Base-by-base conservation (phyloP, 1,140 invertebrate species). In the Stenopsyche tienmushanensis region DNA sequence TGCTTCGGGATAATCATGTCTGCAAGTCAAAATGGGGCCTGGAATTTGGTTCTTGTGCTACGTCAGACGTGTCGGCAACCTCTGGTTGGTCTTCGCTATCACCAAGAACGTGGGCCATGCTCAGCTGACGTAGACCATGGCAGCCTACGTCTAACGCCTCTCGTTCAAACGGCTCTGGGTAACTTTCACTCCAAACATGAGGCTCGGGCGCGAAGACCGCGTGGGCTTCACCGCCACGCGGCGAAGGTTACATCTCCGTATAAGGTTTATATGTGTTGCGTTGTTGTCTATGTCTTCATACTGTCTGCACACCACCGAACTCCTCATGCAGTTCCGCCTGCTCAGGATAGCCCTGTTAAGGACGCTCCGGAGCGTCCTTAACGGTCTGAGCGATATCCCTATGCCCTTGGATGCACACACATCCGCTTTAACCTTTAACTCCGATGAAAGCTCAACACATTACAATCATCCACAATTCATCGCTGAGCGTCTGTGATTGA, bases 111-210 rank as follows among this genome's bases (percentile, higher is more conserved):
- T 54, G 23, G 24, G 52, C 24, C 20, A 24, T 50, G 15, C 10
- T 20, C 2, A n/a, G n/a, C 10, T 13, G 18, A 20, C 18, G 26
- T 45, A 26, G 55, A 20, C 55, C 34, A 21, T 24, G 29, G 17
- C 55, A 20, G 55, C 55, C 55, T 58, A 45, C 55, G 39, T 58
- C 34, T 45, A 58, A 45, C 34, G n/a, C 13, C 29, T 8, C 25
- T 5, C 15, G 5, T 34, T 13, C 5, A 13, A 34, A 34, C 29
- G 5, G 29, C 13, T 21, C 15, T 49, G 10, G 52, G 24, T 25
- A 58, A 58, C 55, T 58, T 58, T 58, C 55, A 58, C 55, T 58
- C 55, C 55, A 44, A 58, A 58, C 55, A 45, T 42, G 55, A 58
- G 15, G 55, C 55, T 24, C 17, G 34, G 20, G 39, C 39, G 23